A percentile compares a stretch with the other conserved stretches of the same genome.
Evolutionary conservation across 2,888 invertebrate species (phyloP).

Genomic region (Drosophila paramelanica): DNA sequence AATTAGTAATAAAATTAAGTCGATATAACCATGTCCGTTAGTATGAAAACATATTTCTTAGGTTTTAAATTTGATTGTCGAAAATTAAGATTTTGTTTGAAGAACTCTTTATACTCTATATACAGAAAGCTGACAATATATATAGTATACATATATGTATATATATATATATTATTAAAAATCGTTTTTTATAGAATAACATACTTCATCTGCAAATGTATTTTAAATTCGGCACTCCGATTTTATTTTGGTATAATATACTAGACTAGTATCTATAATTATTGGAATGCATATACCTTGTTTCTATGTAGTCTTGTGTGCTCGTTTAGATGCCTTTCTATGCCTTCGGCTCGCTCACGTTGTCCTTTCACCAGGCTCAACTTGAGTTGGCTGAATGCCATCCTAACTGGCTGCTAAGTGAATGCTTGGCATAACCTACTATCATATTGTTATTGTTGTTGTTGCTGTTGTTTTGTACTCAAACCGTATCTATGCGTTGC

Average conservation of each 20-base stretch:
- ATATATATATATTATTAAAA: too few relatives aligned
- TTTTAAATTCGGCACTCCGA: slow-evolving; percentile 1
- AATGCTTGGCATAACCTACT: slow-evolving; percentile 1
- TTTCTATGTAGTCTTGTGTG: slow-evolving; percentile 40
- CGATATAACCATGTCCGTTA: too few relatives aligned
- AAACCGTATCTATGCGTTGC: slow-evolving; percentile 7
- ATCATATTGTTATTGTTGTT: slow-evolving; percentile 14
- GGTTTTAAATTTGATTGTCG: too few relatives aligned
- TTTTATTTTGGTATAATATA: not conserved
- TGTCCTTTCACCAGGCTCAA: slow-evolving; percentile 9
- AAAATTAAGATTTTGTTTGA: too few relatives aligned
- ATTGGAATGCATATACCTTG: slow-evolving; percentile 12
- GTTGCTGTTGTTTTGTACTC: slow-evolving; percentile 19
- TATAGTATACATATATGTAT: too few relatives aligned
- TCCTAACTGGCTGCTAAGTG: slow-evolving; percentile 11
- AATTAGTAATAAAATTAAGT: too few relatives aligned
- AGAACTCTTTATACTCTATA: too few relatives aligned
- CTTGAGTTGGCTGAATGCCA: slow-evolving; percentile 27
- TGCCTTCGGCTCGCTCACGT: slow-evolving; percentile 28
- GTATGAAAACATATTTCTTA: too few relatives aligned
- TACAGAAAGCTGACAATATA: too few relatives aligned
- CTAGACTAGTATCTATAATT: slow-evolving; percentile 5
- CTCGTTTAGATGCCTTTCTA: slow-evolving; percentile 24
- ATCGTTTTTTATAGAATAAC: not conserved
- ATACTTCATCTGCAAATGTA: slow-evolving; percentile 8